Evolutionary conservation across 2,113 vertebrate species (phyloP).

Genomic region (Oxyura jamaicensis): DNA sequence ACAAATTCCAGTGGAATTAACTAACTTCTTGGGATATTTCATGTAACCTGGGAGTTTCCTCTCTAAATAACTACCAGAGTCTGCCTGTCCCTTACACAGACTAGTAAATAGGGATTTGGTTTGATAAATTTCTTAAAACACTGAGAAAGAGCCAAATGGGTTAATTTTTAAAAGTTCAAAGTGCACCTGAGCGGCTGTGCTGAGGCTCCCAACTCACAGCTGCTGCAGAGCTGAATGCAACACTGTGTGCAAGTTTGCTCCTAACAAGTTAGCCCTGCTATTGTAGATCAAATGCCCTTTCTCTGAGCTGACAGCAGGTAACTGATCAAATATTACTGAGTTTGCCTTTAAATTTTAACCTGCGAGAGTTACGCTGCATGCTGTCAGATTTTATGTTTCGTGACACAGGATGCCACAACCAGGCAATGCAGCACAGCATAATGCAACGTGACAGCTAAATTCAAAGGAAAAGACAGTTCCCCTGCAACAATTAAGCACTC

Average conservation of each 20-base stretch:
- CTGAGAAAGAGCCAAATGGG: neutral
- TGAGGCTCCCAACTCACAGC: accelerated
- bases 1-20: neutral
- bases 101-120: neutral
- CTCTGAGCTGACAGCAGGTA: constrained; percentile 71
- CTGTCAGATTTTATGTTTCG: constrained; percentile 62
- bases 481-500: constrained; percentile 36
- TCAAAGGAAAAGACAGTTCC: constrained; percentile 40
- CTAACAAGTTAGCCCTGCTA: constrained; percentile 38
- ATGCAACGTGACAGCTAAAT: constrained; percentile 70
- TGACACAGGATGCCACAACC: constrained; percentile 54
- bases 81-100: neutral
- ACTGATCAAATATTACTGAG: constrained; percentile 76
- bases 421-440: constrained; percentile 11
- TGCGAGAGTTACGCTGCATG: constrained; percentile 18
- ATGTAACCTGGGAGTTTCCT: neutral
- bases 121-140: neutral
- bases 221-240: neutral
- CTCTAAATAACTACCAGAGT: neutral
- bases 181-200: neutral
- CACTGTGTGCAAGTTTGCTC: neutral
- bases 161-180: constrained; percentile 4
- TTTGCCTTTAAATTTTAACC: constrained; percentile 71
- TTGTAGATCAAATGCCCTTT: constrained; percentile 46
- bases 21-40: neutral